Evolutionary conservation across 2,797 vertebrate species (phyloP), one percentile per base, ranked within the genome.

Genomic region (Notolabrus celidotus): DNA sequence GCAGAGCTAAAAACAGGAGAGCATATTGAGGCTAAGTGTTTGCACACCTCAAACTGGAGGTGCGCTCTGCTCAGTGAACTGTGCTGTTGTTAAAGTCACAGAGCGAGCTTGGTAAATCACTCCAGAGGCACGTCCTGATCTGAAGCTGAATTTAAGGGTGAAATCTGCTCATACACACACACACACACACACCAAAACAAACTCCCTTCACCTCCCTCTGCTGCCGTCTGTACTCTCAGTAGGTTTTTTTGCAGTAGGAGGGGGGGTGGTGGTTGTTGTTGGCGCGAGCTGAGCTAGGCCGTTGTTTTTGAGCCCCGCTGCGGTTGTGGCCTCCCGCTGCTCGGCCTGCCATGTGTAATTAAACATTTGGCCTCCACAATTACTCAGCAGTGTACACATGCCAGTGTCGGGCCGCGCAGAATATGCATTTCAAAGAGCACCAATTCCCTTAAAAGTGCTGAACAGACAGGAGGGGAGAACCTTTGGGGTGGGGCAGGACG

Each of bases 351-450:
- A 96, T 95, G 95, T 97, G 96, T 97, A 98, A 98, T 98, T 98
- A 98, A 98, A 97, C 96, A 97, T 97, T 98, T 97, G 96, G 95
- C 96, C 96, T 96, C 95, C 93, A 93, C 96, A 95, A 96, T 96
- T 96, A 96, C 95, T 96, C 96, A 95, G 95, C 96, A 95, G 95
- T 94, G 93, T 94, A 95, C 95, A 96, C 96, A 96, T 95, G 95
- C 95, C 95, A 95, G 94, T 92, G 94, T 94, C 93, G 91, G 93
- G 95, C 95, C 94, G 23, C 88, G 70, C 86, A 77, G 93, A 95
- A 98, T 96, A 96, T 96, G 95, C 96, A 98, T 97, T 97, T 97
- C 96, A 97, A 97, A 98, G 97, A 95, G 94, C 90, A 93, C 88
- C 92, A 89, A 92, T 95, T 95, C 94, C 94, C 94, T 95, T 95